Conservation (phyloP, 2,797 vertebrate genomes). For the Anisognathus igniventris region DNA sequence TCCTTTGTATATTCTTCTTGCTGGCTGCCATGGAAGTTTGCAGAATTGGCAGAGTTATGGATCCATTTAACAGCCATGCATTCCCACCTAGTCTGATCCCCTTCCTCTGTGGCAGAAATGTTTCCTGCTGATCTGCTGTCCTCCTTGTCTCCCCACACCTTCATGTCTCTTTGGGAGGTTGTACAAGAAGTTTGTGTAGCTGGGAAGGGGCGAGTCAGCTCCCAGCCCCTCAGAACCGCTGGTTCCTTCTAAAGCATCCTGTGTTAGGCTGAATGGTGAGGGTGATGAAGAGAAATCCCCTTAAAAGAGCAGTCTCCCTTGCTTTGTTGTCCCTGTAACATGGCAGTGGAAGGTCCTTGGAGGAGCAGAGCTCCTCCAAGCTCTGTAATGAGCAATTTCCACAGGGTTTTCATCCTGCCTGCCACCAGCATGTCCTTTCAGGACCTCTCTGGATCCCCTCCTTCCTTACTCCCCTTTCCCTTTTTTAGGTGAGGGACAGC, state of each 20-base stretch:
- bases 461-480: not conserved
- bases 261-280: fast-evolving
- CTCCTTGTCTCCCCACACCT: fast-evolving
- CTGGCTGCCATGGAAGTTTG: not conserved
- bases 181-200: not conserved
- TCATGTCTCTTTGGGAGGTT: not conserved
- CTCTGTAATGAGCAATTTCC: not conserved
- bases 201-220: not conserved
- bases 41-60: not conserved
- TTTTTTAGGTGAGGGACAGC: not conserved
- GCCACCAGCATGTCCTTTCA: not conserved
- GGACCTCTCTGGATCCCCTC: not conserved
- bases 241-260: not conserved
- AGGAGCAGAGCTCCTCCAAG: not conserved
- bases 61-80: not conserved
- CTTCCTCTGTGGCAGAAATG: not conserved
- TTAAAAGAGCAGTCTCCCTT: not conserved
- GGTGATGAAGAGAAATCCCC: not conserved
- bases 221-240: not conserved
- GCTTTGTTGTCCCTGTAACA: not conserved
- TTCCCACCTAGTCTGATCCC: not conserved
- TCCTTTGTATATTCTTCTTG: not conserved
- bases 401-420: not conserved
- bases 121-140: not conserved
- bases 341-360: not conserved